Evolutionary conservation across 1,140 invertebrate species (phyloP).

Genomic region (Aphaenogaster floridana): DNA sequence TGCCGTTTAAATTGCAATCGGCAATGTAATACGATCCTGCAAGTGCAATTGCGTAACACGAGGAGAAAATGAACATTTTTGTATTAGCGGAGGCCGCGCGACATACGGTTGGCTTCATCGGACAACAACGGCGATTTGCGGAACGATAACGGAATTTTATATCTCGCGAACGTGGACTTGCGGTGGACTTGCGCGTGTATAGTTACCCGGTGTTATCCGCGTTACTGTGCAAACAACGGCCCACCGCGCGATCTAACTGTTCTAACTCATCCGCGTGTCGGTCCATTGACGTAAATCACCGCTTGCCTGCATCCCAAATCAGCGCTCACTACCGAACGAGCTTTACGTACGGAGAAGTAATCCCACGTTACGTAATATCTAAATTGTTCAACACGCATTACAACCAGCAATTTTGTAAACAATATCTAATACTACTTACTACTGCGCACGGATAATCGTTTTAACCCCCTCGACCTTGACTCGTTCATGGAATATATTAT

Average conservation of each 20-base stretch:
- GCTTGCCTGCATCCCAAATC: slow-evolving; percentile 50
- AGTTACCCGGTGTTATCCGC: slow-evolving; percentile 44
- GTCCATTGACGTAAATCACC: slow-evolving; percentile 53
- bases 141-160: slow-evolving; percentile 43
- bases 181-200: not conserved
- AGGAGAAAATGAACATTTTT: not conserved
- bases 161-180: not conserved
- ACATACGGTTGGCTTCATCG: not conserved
- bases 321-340: slow-evolving; percentile 30
- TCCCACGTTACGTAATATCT: slow-evolving; percentile 27
- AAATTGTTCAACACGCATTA: slow-evolving; percentile 21
- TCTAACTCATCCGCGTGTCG: slow-evolving; percentile 45
- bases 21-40: not conserved
- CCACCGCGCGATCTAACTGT: slow-evolving; percentile 46
- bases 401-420: slow-evolving; percentile 19
- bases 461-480: slow-evolving; percentile 6
- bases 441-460: slow-evolving; percentile 13
- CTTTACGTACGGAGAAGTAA: slow-evolving; percentile 31
- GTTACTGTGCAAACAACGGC: slow-evolving; percentile 41
- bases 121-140: not conserved
- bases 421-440: slow-evolving; percentile 32
- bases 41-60: not conserved
- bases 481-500: slow-evolving; percentile 13
- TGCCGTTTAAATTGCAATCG: not conserved
- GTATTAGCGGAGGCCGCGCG: not conserved